These are phyloP conservation scores for Lypha dubia DNA, from an alignment of 2,888 invertebrate species.

Conservation along the genomic window DNA sequence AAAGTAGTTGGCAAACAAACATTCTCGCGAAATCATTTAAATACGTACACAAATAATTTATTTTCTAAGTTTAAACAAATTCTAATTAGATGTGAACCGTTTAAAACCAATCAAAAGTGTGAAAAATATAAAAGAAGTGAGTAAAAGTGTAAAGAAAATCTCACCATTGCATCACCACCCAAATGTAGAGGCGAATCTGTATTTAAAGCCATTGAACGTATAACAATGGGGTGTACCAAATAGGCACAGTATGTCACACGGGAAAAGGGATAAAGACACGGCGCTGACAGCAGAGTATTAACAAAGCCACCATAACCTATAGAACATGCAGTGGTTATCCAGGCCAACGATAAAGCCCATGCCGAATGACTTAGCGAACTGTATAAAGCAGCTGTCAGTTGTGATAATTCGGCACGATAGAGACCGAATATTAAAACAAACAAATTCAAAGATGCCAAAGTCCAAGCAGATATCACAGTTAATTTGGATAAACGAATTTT, in stretches of 20 bases:
- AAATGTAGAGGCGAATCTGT: constrained; percentile 92
- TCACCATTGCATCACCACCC: constrained; percentile 90
- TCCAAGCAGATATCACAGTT: constrained; percentile 89
- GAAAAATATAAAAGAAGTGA: too few species aligned
- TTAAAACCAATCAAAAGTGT: too few species aligned
- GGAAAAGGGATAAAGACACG: constrained; percentile 92
- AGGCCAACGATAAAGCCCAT: constrained; percentile 91
- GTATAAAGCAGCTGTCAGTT: constrained; percentile 89
- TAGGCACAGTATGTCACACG: constrained; percentile 94
- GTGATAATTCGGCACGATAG: constrained; percentile 88
- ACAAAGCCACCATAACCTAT: constrained; percentile 93
- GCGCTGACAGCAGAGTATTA: constrained; percentile 89
- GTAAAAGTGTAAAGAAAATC: constrained; percentile 72
- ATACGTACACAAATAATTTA: too few species aligned
- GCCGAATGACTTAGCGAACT: constrained; percentile 92
- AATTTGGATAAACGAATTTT: constrained; percentile 89
- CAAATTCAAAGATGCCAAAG: constrained; percentile 86
- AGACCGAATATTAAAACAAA: constrained; percentile 91
- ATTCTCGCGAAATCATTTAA: too few species aligned
- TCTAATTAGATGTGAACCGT: too few species aligned
- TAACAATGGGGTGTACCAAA: constrained; percentile 92
- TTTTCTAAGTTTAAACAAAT: too few species aligned
- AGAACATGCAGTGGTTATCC: constrained; percentile 93
- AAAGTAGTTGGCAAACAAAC: too few species aligned
- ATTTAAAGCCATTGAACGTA: constrained; percentile 91